Evolutionary conservation across 2,113 vertebrate genomes (phyloP).

Genomic region (Emydura subglobosa): DNA sequence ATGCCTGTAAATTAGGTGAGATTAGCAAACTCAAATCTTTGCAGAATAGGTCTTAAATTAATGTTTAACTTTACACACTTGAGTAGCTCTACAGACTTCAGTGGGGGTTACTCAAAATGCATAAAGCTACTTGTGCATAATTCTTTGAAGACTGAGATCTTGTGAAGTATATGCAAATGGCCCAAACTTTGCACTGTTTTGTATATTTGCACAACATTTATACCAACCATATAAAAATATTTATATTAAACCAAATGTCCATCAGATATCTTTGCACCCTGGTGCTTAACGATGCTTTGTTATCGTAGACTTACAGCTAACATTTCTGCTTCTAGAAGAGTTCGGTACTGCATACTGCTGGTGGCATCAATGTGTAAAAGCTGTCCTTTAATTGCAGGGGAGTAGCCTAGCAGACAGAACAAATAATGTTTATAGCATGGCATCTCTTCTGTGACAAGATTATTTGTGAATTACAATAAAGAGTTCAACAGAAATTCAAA

Average conservation of each 20-base stretch:
- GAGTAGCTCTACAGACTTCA: background rate
- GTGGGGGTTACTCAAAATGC: background rate
- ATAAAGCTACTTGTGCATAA: fast-evolving
- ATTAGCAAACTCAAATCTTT: background rate
- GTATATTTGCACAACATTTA: background rate
- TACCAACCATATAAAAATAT: background rate
- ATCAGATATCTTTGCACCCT: background rate
- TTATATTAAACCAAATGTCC: background rate
- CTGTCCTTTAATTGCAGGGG: conserved; percentile 96
- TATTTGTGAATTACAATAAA: background rate
- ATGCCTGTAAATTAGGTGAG: background rate
- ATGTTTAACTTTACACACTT: background rate
- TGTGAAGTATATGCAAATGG: background rate
- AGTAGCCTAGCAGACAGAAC: conserved; percentile 85
- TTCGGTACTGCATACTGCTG: conserved; percentile 97
- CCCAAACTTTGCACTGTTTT: background rate
- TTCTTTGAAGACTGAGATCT: background rate
- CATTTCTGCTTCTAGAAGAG: conserved; percentile 98
- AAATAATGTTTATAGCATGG: background rate
- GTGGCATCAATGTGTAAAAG: conserved; percentile 97
- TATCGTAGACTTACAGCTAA: conserved; percentile 89
- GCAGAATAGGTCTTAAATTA: background rate
- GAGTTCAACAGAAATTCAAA: background rate
- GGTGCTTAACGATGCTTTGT: background rate
- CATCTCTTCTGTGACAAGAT: background rate